Conservation (phyloP, 2,113 vertebrate genomes). For the Balaeniceps rex region DNA sequence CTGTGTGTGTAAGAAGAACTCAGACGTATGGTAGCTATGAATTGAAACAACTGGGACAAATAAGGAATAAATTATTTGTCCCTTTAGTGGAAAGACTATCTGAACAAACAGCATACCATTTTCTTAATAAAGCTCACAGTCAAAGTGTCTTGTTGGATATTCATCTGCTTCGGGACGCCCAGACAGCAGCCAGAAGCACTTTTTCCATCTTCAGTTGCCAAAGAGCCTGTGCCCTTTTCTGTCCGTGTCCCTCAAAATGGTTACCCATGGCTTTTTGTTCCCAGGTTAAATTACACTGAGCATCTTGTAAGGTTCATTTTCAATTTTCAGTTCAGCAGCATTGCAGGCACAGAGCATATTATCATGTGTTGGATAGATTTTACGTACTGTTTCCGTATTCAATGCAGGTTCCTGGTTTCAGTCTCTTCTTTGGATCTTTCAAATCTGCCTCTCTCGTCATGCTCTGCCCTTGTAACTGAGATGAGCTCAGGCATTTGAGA, state of each 20-base stretch:
- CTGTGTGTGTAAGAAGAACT: not conserved
- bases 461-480: constrained; percentile 17
- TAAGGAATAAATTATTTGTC: not conserved
- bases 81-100: not conserved
- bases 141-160: not conserved
- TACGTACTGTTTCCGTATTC: not conserved
- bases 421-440: constrained; percentile 1
- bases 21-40: not conserved
- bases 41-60: not conserved
- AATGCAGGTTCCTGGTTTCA: not conserved
- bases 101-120: not conserved
- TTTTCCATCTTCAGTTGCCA: not conserved
- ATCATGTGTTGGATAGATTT: not conserved
- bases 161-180: not conserved
- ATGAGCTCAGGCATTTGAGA: constrained; percentile 16
- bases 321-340: not conserved
- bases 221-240: not conserved
- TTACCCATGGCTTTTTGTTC: not conserved
- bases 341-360: not conserved
- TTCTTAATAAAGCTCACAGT: not conserved
- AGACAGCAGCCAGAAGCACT: not conserved
- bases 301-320: not conserved
- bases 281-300: not conserved
- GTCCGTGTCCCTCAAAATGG: not conserved
- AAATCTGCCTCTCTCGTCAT: not conserved